Evolutionary conservation across 2,888 invertebrate genomes (phyloP), one percentile per base, ranked within the genome.

Genomic region (Trachelus iudaicus): DNA sequence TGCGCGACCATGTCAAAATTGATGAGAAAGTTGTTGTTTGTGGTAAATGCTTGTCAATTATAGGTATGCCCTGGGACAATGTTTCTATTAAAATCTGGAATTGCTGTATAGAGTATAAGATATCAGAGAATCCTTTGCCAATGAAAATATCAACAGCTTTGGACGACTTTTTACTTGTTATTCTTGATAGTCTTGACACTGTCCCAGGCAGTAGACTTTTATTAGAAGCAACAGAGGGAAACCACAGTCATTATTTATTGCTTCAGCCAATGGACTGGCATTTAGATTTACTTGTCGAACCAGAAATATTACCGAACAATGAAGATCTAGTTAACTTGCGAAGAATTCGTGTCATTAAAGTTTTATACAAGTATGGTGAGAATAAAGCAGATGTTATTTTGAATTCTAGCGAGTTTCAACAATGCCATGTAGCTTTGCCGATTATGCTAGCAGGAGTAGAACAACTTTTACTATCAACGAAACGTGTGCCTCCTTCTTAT

Each of bases 21-120:
- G 81, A 83, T 35, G 77, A 83, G 13, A 83, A 83, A n/a, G 80
- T 83, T 35, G 78, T 89, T 69, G 83, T 86, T 15, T 91, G 91
- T 77, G 86, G 85, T 31, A 84, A 87, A 79, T 91, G 91, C 79
- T 85, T 88, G 4, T 83, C 88, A 4, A 81, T 87, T 33, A 76
- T 91, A 12, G 91, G 91, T 13, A 76, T 82, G 33, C 77, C 81
- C 11, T 69, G 87, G 30, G 80, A 81, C 35, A 77, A 82, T 13
- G 79, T 75, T 79, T 88, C 89, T 1, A 69, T 89, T 23, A 89
- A 89, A 83, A 79, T 91, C 12, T 91, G 91, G 91, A 91, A 89
- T 76, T 89, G 85, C 80, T 86, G 86, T 11, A 73, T 90, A 11
- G 86, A 90, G 56, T 88, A 86, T 11, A 81, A 83, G 76, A 80